Percentiles rank a stretch among this genome's conserved stretches.
phyloP scores from a whole-genome alignment of 2,888 invertebrate species.

The Mythimna albipuncta region DNA sequence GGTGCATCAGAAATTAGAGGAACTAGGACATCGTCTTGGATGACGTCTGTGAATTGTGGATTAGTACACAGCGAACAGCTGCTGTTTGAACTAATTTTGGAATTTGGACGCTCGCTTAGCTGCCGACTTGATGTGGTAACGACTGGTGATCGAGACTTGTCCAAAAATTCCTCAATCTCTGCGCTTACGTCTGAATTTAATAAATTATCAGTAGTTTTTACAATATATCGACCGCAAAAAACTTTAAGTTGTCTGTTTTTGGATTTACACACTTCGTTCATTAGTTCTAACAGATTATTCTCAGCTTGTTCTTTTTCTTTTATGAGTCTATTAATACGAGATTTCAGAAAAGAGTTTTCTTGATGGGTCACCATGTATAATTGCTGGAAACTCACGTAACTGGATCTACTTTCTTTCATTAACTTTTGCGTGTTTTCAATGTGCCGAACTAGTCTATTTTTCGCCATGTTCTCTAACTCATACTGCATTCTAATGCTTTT shows the following conservation, averaged over 20 bases:
- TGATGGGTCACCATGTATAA: conserved; percentile 80
- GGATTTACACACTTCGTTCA: conserved; percentile 80
- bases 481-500: conserved; percentile 79
- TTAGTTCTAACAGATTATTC: conserved; percentile 76
- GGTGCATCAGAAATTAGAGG: conserved; percentile 72
- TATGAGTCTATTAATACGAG: conserved; percentile 74
- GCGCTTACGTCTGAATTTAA: conserved; percentile 75
- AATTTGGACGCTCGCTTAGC: conserved; percentile 26
- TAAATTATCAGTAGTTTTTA: conserved; percentile 77
- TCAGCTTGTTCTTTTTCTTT: conserved; percentile 79
- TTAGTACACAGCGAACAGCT: conserved; percentile 53
- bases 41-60: conserved; percentile 63
- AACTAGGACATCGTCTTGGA: conserved; percentile 64
- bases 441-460: conserved; percentile 75
- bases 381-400: conserved; percentile 81
- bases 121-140: conserved; percentile 44
- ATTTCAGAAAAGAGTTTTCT: conserved; percentile 82
- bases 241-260: conserved; percentile 78
- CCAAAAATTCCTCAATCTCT: conserved; percentile 80
- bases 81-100: conserved; percentile 30
- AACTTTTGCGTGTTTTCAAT: conserved; percentile 78
- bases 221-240: conserved; percentile 81
- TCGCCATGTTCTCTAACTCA: conserved; percentile 78
- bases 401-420: conserved; percentile 78
- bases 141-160: conserved; percentile 55